A percentile compares a stretch with the other conserved stretches of the same genome.
phyloP scores from a whole-genome alignment of 2,888 invertebrate genomes.

The Lottia scabra region DNA sequence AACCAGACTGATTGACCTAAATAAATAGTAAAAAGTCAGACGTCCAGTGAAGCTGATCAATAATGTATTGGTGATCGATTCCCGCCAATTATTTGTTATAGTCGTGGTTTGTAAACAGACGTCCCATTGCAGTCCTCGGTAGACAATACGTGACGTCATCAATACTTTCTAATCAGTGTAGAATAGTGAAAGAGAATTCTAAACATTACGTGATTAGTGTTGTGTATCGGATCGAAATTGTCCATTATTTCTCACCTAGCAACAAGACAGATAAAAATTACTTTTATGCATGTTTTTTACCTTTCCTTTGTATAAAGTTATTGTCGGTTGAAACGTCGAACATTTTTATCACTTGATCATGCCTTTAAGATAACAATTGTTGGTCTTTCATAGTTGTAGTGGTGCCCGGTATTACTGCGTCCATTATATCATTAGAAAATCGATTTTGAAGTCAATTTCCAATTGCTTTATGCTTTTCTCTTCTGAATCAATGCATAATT shows the following conservation, averaged over 20 bases:
- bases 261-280: not conserved
- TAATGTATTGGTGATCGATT: not conserved
- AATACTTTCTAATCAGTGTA: not conserved
- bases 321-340: no score
- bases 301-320: not conserved
- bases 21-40: not conserved
- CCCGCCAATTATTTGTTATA: not conserved
- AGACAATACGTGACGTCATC: no score
- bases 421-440: not conserved
- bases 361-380: no score
- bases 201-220: not conserved
- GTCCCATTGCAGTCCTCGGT: no score
- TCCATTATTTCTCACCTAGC: conserved; percentile 4
- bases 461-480: no score
- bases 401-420: not conserved
- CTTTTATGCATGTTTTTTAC: not conserved
- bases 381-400: not conserved
- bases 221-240: not conserved
- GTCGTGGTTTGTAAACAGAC: no score
- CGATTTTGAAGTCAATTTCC: no score
- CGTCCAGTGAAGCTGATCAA: not conserved
- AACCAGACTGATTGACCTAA: not conserved
- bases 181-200: not conserved
- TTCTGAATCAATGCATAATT: no score
- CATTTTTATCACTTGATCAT: no score